Conservation (phyloP, 2,797 vertebrate species). For the Darevskia nairensis region DNA sequence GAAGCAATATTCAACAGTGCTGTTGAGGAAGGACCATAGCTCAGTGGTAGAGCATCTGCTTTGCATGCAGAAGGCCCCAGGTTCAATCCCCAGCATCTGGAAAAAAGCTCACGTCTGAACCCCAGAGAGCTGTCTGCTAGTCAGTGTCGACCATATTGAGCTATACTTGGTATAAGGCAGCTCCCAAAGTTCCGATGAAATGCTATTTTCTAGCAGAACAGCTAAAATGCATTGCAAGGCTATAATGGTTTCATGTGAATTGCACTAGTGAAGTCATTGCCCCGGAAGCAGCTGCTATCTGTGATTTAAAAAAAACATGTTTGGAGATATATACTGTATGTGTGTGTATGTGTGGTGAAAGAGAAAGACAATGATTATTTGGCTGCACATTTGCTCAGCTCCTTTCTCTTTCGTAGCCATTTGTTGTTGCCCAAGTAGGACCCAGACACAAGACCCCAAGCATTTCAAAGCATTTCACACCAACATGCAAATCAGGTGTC, state of each 20-base stretch:
- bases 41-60: no score
- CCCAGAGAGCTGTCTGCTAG: no score
- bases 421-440: not conserved
- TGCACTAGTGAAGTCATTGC: no score
- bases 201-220: not conserved
- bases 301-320: not conserved
- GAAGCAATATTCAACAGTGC: not conserved
- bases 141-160: no score
- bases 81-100: no score
- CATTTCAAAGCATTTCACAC: slow-evolving; percentile 34
- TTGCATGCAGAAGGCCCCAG: no score
- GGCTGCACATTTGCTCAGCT: not conserved
- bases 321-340: not conserved
- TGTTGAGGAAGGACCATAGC: not conserved
- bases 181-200: not conserved
- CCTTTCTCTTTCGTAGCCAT: not conserved
- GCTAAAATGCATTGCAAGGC: not conserved
- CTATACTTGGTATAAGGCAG: no score
- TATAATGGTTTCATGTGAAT: not conserved
- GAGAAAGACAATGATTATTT: not conserved
- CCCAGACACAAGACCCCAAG: not conserved
- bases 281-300: not conserved
- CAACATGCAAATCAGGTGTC: slow-evolving; percentile 13
- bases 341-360: not conserved
- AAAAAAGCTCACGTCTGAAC: no score